Evolutionary conservation across 2,113 vertebrate genomes (phyloP).

Genomic region (Dicentrarchus labrax): DNA sequence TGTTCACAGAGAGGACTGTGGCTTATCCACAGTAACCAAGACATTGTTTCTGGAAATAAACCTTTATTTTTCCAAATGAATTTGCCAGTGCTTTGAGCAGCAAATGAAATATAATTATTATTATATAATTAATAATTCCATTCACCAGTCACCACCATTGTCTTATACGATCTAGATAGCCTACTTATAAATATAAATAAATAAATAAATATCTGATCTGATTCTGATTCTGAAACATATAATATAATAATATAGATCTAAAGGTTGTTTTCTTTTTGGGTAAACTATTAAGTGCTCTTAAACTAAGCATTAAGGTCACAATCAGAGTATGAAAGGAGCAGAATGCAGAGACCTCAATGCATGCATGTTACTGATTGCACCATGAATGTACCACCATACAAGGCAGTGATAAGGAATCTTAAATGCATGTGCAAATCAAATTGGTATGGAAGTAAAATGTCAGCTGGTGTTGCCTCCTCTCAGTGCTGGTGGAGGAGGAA

Average conservation of each 20-base stretch:
- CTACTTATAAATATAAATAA: too few relatives aligned
- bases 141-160: not conserved
- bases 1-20: slow-evolving; percentile 19
- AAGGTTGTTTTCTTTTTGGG: too few relatives aligned
- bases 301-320: not conserved
- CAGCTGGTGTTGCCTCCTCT: slow-evolving; percentile 60
- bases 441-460: slow-evolving; percentile 17
- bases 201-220: too few relatives aligned
- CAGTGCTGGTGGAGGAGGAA: slow-evolving; percentile 72
- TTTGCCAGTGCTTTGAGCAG: not conserved
- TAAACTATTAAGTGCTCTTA: not conserved
- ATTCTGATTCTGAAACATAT: too few relatives aligned
- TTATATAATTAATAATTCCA: too few relatives aligned
- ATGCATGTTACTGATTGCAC: not conserved
- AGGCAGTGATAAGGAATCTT: not conserved
- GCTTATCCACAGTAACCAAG: slow-evolving; percentile 16
- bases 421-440: not conserved
- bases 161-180: too few relatives aligned
- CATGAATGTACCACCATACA: not conserved
- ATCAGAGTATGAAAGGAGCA: not conserved
- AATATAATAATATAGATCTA: too few relatives aligned
- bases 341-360: not conserved
- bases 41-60: slow-evolving; percentile 29
- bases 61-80: not conserved
- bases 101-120: not conserved